Evolutionary conservation across 2,888 invertebrate species (phyloP).

Genomic region (Nomada ruficornis): DNA sequence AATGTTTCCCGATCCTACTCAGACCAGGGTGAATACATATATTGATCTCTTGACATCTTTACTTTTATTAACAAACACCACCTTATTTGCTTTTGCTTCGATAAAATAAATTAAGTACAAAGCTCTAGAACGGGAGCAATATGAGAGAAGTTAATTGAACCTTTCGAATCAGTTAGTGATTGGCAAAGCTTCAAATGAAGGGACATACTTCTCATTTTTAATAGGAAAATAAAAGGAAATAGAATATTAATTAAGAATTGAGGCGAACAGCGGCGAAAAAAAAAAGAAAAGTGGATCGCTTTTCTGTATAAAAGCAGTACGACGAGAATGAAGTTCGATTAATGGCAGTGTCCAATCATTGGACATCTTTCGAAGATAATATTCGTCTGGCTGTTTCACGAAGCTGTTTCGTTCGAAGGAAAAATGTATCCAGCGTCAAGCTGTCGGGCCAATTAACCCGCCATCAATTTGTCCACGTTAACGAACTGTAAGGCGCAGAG

Average conservation of each 20-base stretch:
- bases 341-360: constrained; percentile 1
- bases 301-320: background rate
- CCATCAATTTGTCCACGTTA: constrained; percentile 62
- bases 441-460: constrained; percentile 53
- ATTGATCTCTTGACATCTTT: too few species aligned
- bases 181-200: too few species aligned
- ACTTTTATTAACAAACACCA: too few species aligned
- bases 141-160: too few species aligned
- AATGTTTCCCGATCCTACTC: too few species aligned
- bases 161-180: too few species aligned
- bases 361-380: constrained; percentile 20
- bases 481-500: constrained; percentile 58
- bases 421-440: constrained; percentile 39
- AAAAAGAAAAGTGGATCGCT: background rate
- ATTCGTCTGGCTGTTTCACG: constrained; percentile 18
- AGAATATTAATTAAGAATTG: constrained; percentile 11
- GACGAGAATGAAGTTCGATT: background rate
- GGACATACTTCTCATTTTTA: background rate
- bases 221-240: background rate
- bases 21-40: too few species aligned
- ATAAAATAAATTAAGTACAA: too few species aligned
- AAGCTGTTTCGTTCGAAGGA: constrained; percentile 31
- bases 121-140: too few species aligned
- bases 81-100: too few species aligned
- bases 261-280: background rate